phyloP scores from a whole-genome alignment of 2,113 vertebrate species.

The Coturnix japonica region DNA sequence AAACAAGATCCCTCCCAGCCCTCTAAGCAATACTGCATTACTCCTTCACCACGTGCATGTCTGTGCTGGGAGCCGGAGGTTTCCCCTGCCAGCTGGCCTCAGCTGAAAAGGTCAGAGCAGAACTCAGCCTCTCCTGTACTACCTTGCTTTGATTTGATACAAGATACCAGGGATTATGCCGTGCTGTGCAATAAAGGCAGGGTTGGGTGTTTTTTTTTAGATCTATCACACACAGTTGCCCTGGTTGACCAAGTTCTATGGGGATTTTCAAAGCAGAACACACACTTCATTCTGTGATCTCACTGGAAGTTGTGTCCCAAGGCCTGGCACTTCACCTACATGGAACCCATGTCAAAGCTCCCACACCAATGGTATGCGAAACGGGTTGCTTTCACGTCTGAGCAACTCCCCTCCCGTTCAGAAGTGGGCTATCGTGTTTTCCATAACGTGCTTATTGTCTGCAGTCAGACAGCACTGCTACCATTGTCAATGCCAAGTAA shows the following conservation, averaged over 20 bases:
- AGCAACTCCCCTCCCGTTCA: slow-evolving; percentile 32
- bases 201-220: neutral
- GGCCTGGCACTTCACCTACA: neutral
- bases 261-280: neutral
- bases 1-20: neutral
- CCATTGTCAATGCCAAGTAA: slow-evolving; percentile 64
- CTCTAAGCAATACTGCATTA: accelerated
- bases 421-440: slow-evolving; percentile 44
- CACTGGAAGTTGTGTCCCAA: neutral
- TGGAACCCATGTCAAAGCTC: neutral
- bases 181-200: neutral
- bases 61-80: neutral
- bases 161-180: neutral
- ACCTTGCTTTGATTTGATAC: neutral
- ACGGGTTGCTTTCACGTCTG: neutral
- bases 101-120: neutral
- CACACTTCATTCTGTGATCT: neutral
- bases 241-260: neutral
- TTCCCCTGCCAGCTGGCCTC: neutral
- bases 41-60: neutral
- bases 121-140: neutral
- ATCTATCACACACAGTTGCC: neutral
- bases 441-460: slow-evolving; percentile 44
- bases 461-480: slow-evolving; percentile 38
- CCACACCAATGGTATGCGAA: neutral